Evolutionary conservation across 2,888 invertebrate species (phyloP).

Genomic region (Ectobius pallidus): DNA sequence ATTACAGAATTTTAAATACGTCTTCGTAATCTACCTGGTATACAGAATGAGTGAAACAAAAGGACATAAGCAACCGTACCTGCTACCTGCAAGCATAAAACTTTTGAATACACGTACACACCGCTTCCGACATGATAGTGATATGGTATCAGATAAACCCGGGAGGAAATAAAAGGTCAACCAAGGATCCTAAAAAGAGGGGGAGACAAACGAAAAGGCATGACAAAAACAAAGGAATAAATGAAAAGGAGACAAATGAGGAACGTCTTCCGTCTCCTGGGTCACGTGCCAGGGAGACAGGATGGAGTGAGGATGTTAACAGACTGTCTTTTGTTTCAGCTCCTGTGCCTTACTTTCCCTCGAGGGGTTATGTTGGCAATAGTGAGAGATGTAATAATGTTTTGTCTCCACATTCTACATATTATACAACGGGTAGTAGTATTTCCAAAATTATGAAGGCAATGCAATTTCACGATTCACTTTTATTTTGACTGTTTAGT

Average conservation of each 20-base stretch:
- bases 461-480: no score
- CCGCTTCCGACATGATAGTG: slow-evolving; percentile 25
- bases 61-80: background rate
- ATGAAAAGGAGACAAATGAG: slow-evolving; percentile 25
- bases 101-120: slow-evolving; percentile 4
- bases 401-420: no score
- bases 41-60: slow-evolving; percentile 1
- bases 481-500: no score
- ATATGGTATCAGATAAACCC: slow-evolving; percentile 19
- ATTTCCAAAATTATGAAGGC: no score
- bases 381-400: no score
- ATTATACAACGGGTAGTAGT: no score
- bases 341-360: no score
- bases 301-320: background rate
- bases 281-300: slow-evolving; percentile 21
- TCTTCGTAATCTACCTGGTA: background rate
- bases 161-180: slow-evolving; percentile 16
- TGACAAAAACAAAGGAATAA: slow-evolving; percentile 13
- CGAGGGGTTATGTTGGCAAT: no score
- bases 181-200: slow-evolving; percentile 1
- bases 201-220: background rate
- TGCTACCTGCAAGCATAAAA: background rate
- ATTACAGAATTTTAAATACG: slow-evolving; percentile 4
- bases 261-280: slow-evolving; percentile 20
- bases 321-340: no score